Base-by-base conservation (phyloP, 2,888 invertebrate genomes). In the Spilarctia lutea region DNA sequence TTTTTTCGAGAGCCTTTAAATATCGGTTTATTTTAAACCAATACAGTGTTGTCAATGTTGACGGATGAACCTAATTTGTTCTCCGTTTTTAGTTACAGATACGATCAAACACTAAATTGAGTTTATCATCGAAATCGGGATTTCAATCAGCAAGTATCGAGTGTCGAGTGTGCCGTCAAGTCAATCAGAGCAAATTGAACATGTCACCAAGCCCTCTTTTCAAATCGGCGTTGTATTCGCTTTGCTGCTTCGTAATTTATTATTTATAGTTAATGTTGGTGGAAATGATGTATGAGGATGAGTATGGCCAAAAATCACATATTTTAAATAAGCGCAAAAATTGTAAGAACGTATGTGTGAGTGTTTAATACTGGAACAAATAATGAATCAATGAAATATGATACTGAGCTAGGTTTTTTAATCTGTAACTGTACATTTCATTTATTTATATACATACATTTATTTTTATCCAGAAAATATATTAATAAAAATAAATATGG, bases 161-260 rank as follows among this genome's bases (percentile, higher is more conserved):
- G 84, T 88, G 91, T 87, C 86, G 90, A 89, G 87, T 88, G 87
- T 86, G 85, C 88, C 88, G 90, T 90, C 89, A 88, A 92, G 90
- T 91, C 92, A 91, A 93, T 93, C 93, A 93, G 90, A 85, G 84
- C 85, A 91, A 93, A 92, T 92, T 91, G 92, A 89, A 91, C 89
- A 88, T 91, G 90, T 90, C 90, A 90, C 85, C 84, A 81, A 83
- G 85, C 85, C 80, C 85, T 83, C 87, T 88, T 90, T 88, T 90
- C 80, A 87, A 89, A 86, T 88, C 85, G 85, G 83, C 79, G 81
- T 76, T 80, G 56, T 69, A 76, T 73, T 73, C 69, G 66, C 67
- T 65, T 56, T 73, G 42, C 70, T 72, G 71, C 77, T 80, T 42
- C 39, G 30, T 72, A 72, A 72, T 68, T 72, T 68, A 72, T 75